Conservation (phyloP, 2,113 vertebrate genomes). For the Dromas ardeola region DNA sequence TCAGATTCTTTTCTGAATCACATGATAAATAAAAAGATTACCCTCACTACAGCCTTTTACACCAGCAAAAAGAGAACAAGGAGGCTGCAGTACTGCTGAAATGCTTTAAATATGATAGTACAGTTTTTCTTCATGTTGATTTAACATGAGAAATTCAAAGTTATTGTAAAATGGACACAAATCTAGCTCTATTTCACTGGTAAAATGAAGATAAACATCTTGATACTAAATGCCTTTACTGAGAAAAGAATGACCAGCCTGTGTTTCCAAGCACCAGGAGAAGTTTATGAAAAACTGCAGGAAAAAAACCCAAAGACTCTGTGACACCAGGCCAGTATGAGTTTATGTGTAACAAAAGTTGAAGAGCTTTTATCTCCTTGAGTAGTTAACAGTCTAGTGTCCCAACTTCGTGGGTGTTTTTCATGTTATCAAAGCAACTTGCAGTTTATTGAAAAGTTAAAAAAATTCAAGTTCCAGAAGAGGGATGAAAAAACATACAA, state of each 20-base stretch:
- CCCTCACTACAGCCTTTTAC: not conserved
- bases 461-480: not conserved
- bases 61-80: not conserved
- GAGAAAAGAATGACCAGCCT: not conserved
- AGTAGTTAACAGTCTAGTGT: fast-evolving
- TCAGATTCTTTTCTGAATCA: not conserved
- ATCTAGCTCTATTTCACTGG: not conserved
- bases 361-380: not conserved
- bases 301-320: not conserved
- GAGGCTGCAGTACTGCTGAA: not conserved
- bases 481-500: not conserved
- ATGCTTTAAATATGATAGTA: not conserved
- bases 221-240: not conserved
- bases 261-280: not conserved
- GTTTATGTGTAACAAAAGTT: not conserved
- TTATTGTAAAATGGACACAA: not conserved
- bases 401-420: not conserved
- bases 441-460: not conserved
- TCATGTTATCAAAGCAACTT: not conserved
- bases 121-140: not conserved
- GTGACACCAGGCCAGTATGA: not conserved
- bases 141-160: not conserved
- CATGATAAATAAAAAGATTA: not conserved
- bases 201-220: not conserved
- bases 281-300: not conserved